A percentile compares a stretch with the other conserved stretches of the same genome.
Evolutionary conservation across 2,888 invertebrate genomes (phyloP).

Genomic region (Antheraea yamamai): DNA sequence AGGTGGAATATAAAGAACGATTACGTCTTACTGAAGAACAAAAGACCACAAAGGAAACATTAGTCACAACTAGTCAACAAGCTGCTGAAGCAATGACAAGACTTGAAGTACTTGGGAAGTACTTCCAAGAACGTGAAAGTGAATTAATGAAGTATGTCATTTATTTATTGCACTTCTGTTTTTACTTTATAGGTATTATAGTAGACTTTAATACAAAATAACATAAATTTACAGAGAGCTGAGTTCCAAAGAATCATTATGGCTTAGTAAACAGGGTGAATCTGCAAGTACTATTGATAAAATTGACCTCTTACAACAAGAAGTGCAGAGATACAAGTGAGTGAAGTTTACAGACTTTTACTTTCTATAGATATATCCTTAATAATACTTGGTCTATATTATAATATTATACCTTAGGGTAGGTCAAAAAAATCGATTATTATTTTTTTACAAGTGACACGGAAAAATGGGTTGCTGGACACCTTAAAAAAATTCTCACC

Average conservation of each 20-base stretch:
- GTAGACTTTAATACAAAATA: background rate
- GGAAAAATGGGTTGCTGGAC: too few relatives aligned
- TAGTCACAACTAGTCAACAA: constrained; percentile 59
- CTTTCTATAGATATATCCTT: background rate
- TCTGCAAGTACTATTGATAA: constrained; percentile 90
- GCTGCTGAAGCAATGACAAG: constrained; percentile 89
- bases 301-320: constrained; percentile 88
- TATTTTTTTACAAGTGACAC: too few relatives aligned
- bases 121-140: constrained; percentile 94
- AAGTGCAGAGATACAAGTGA: constrained; percentile 90
- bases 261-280: constrained; percentile 91
- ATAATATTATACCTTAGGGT: too few relatives aligned
- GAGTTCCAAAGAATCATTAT: constrained; percentile 87
- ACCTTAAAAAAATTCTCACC: too few relatives aligned
- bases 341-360: constrained; percentile 33
- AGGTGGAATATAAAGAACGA: constrained; percentile 66
- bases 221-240: constrained; percentile 84
- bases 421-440: too few relatives aligned
- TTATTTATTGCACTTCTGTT: background rate
- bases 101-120: constrained; percentile 92
- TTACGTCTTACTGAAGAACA: constrained; percentile 60
- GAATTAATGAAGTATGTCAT: constrained; percentile 90
- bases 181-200: background rate
- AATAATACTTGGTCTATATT: background rate
- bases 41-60: constrained; percentile 53